These are phyloP conservation scores for Sanderia malayensis DNA, from an alignment of 30 jellyfish, hydroid and myxozoan species.

Conservation along the genomic window DNA sequence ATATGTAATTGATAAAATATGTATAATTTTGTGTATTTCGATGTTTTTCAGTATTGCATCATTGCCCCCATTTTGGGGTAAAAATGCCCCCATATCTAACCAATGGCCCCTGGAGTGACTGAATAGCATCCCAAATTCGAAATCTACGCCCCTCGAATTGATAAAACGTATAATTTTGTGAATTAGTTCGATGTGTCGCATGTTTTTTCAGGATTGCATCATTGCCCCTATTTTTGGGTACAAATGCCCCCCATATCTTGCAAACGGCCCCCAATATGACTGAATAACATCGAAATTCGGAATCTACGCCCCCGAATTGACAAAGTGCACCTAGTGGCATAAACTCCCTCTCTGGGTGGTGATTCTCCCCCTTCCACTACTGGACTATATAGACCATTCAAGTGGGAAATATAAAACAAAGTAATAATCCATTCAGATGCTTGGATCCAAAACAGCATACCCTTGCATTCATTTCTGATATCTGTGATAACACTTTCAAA, in stretches of 20 bases:
- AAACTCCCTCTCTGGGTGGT: too few relatives aligned
- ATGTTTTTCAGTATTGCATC: not conserved
- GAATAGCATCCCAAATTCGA: slow-evolving; percentile 7
- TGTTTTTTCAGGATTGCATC: not conserved
- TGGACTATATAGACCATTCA: slow-evolving; percentile 1
- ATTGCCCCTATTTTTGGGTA: not conserved
- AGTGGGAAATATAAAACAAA: too few relatives aligned
- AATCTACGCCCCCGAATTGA: too few relatives aligned
- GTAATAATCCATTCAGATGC: too few relatives aligned
- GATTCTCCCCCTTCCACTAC: slow-evolving; percentile 6
- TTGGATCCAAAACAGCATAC: too few relatives aligned
- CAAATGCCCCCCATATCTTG: slow-evolving; percentile 2
- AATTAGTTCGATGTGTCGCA: not conserved
- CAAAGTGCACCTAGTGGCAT: slow-evolving; percentile 4
- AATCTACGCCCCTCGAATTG: not conserved
- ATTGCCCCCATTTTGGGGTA: slow-evolving; percentile 24
- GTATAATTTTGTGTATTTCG: not conserved
- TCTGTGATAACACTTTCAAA: too few relatives aligned
- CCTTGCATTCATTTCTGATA: too few relatives aligned
- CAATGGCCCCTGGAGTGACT: slow-evolving; percentile 20
- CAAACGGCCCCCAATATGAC: slow-evolving; percentile 2
- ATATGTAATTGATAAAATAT: not conserved
- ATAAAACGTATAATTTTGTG: not conserved
- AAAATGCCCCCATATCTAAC: slow-evolving; percentile 16
- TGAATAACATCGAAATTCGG: too few relatives aligned